A percentile compares a stretch with the other conserved stretches of the same genome.
Evolutionary conservation across 2,888 invertebrate species (phyloP).

Genomic region (Drosophila greeni): DNA sequence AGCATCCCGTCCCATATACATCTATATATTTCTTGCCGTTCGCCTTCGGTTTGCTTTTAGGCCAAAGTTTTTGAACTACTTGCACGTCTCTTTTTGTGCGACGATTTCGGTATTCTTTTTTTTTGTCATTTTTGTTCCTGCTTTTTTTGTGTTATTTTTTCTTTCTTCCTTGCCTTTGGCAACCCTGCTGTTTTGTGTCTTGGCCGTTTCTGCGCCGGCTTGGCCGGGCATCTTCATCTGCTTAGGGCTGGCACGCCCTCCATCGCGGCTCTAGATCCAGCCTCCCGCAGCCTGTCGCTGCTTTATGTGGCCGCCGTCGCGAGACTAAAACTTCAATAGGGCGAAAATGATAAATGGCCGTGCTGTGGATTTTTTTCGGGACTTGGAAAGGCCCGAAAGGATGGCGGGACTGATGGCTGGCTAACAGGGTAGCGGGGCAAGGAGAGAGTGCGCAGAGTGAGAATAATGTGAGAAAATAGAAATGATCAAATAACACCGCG

Average conservation of each 20-base stretch:
- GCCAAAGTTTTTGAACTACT: slow-evolving; percentile 72
- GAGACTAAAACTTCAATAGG: slow-evolving; percentile 71
- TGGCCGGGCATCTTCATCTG: slow-evolving; percentile 44
- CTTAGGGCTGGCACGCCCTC: slow-evolving; percentile 56
- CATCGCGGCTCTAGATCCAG: slow-evolving; percentile 21
- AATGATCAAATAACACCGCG: slow-evolving; percentile 58
- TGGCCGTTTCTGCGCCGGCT: slow-evolving; percentile 42
- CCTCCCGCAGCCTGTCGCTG: slow-evolving; percentile 60
- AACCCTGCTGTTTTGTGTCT: slow-evolving; percentile 72
- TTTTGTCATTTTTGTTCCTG: slow-evolving; percentile 22
- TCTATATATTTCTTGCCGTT: slow-evolving; percentile 37
- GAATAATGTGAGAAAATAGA: slow-evolving; percentile 64
- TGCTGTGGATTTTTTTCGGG: slow-evolving; percentile 57
- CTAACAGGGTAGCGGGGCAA: neutral
- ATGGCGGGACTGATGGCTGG: neutral
- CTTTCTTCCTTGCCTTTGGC: slow-evolving; percentile 51
- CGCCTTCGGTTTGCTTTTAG: slow-evolving; percentile 64
- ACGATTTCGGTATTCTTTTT: slow-evolving; percentile 44
- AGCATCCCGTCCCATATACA: slow-evolving; percentile 14
- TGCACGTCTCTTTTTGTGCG: slow-evolving; percentile 68
- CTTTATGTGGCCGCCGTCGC: slow-evolving; percentile 68
- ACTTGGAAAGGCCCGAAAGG: neutral
- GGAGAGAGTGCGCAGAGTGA: slow-evolving; percentile 9
- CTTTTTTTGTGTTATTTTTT: slow-evolving; percentile 27
- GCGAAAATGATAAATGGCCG: slow-evolving; percentile 72